Base-by-base conservation (phyloP, 2,888 invertebrate genomes). In the Dryocosmus kuriphilus region DNA sequence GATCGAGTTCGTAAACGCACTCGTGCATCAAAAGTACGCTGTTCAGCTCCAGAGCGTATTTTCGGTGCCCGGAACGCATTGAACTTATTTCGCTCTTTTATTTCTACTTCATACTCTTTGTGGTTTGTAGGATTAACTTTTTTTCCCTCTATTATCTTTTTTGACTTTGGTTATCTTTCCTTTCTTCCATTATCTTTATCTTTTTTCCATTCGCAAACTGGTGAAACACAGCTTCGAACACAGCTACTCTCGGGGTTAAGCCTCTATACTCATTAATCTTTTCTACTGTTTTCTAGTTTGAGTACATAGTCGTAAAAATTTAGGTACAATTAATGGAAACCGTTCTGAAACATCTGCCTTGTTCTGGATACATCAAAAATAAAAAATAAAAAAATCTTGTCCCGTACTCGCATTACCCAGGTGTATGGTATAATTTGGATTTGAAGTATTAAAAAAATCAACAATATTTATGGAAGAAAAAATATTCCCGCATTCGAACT, bases 1-100 rank as follows among this genome's bases (percentile, higher is more conserved):
- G 86, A 82, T 82, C 85, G 85, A 85, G 86, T 88, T 87, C 86
- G 82, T 77, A 81, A 81, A 79, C 83, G 85, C 86, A 79, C 83
- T 82, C 83, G 79, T 85, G 80, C 87, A 82, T 83, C 82, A 81
- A 81, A 83, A 76, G 74, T 81, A 77, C 46, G 80, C 79, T 80
- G 65, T 79, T 83, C 71, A 55, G 79, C 78, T 57, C 62, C 77
- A 73, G 32, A 76, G 74, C 74, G 74, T 82, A 84, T 83, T 86
- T 86, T 86, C 80, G 82, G 83, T 80, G 77, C 60, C 71, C 57
- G 30, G 24, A 32, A 19, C 16, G 24, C 67, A 46, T 41, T 32
- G 9, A 14, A 62, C n/a, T 62, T 35, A 19, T n/a, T 71, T 51
- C 19, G 9, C 46, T 51, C n/a, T 51, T 71, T 71, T 11, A 71